Percentiles rank a stretch among this genome's conserved stretches.
Evolutionary conservation across 2,888 invertebrate species (phyloP).

Genomic region (Lasioglossum marginatum): DNA sequence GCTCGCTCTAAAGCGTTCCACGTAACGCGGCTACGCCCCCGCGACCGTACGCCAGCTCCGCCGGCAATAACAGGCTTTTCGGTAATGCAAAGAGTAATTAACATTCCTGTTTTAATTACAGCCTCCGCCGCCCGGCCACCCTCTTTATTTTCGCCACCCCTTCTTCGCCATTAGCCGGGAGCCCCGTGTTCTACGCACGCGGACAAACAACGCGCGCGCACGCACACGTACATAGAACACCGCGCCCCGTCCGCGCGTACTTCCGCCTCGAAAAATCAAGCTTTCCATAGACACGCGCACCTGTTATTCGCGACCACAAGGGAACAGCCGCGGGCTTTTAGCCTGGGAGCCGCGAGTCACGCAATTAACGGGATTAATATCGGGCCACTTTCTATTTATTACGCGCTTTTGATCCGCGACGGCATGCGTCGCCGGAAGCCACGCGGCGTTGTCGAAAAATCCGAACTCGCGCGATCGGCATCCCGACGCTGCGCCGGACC

Average conservation of each 20-base stretch:
- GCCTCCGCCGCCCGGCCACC: conserved; percentile 71
- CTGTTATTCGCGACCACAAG: conserved; percentile 33
- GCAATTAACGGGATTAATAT: conserved; percentile 81
- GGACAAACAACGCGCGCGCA: not conserved
- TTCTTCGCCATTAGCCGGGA: conserved; percentile 76
- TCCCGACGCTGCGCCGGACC: conserved; percentile 71
- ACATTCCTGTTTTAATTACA: conserved; percentile 84
- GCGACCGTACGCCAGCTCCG: conserved; percentile 51
- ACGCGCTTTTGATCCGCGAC: conserved; percentile 71
- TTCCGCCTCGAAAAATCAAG: conserved; percentile 45
- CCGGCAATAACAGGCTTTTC: conserved; percentile 80
- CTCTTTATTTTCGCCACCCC: conserved; percentile 78
- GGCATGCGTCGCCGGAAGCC: conserved; percentile 28
- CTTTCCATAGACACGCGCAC: conserved; percentile 43
- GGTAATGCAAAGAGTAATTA: conserved; percentile 84
- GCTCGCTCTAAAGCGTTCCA: conserved; percentile 50
- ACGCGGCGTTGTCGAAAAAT: conserved; percentile 31
- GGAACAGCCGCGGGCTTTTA: conserved; percentile 51
- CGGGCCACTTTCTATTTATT: conserved; percentile 74
- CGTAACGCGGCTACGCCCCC: conserved; percentile 48
- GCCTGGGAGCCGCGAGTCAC: conserved; percentile 36
- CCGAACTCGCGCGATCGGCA: conserved; percentile 14
- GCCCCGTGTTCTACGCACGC: conserved; percentile 45
- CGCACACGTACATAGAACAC: not conserved
- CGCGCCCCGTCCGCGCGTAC: not conserved